Conservation (phyloP, 2,888 invertebrate genomes). For the Panopea generosa region DNA sequence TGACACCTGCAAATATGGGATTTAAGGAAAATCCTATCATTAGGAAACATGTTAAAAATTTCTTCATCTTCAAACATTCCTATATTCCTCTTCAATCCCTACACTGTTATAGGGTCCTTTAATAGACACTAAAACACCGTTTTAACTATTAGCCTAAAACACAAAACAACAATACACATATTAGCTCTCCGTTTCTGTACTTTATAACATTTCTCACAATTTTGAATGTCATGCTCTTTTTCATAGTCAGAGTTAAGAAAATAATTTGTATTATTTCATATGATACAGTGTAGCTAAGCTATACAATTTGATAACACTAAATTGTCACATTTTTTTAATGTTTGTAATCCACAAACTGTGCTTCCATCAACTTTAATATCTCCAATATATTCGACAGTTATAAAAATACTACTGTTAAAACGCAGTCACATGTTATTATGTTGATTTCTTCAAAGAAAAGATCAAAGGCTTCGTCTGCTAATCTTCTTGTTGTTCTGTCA, state of each 20-base stretch:
- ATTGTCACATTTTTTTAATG: too few relatives aligned
- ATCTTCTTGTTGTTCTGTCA: constrained; percentile 27
- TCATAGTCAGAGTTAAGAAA: too few relatives aligned
- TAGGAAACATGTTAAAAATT: constrained; percentile 21
- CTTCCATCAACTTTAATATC: too few relatives aligned
- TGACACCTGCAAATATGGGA: neutral
- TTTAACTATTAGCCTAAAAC: too few relatives aligned
- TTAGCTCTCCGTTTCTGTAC: neutral
- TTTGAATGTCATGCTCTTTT: neutral
- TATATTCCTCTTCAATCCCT: neutral
- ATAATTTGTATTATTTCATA: too few relatives aligned
- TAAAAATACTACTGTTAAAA: too few relatives aligned
- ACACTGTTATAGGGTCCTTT: neutral
- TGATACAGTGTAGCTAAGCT: too few relatives aligned
- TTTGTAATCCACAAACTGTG: too few relatives aligned
- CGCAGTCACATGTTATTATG: neutral
- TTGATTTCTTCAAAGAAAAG: constrained; percentile 18
- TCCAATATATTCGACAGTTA: too few relatives aligned
- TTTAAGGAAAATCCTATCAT: constrained; percentile 18
- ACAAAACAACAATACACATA: too few relatives aligned
- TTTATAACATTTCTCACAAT: neutral
- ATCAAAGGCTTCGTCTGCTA: constrained; percentile 49
- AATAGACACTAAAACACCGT: too few relatives aligned
- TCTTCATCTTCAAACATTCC: constrained; percentile 43
- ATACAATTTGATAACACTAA: too few relatives aligned